phyloP scores from a whole-genome alignment of 2,888 invertebrate genomes.

The Ochropleura leucogaster region DNA sequence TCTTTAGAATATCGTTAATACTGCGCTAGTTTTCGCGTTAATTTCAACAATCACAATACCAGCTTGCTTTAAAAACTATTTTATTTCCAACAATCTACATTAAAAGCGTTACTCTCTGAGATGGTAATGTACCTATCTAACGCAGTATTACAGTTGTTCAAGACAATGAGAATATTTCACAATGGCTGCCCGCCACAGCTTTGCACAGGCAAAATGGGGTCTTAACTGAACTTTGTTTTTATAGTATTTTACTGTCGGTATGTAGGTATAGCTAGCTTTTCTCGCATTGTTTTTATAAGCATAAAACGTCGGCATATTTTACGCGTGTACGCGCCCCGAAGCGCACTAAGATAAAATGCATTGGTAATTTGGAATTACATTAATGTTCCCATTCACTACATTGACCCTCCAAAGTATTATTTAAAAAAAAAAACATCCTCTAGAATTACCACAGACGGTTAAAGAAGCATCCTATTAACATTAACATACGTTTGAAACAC shows the following conservation, averaged over 20 bases:
- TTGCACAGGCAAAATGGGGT: slow-evolving; percentile 48
- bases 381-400: not conserved
- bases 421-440: not conserved
- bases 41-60: not conserved
- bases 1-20: not conserved
- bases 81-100: slow-evolving; percentile 32
- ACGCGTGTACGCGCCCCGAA: not conserved
- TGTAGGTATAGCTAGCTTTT: not conserved
- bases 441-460: not conserved
- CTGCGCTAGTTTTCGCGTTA: not conserved
- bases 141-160: slow-evolving; percentile 51
- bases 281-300: not conserved
- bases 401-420: not conserved
- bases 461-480: not conserved
- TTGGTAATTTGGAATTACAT: not conserved
- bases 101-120: slow-evolving; percentile 47
- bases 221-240: slow-evolving; percentile 52
- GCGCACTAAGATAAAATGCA: not conserved
- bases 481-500: not conserved
- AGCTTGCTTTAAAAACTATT: slow-evolving; percentile 29
- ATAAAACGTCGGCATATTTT: not conserved
- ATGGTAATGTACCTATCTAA: slow-evolving; percentile 48
- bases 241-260: slow-evolving; percentile 39
- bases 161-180: slow-evolving; percentile 63
- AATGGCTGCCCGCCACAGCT: slow-evolving; percentile 59